Percentiles rank a stretch among this genome's conserved stretches.
Evolutionary conservation across 2,888 invertebrate species (phyloP).

Genomic region (Drosophila macrothrix): DNA sequence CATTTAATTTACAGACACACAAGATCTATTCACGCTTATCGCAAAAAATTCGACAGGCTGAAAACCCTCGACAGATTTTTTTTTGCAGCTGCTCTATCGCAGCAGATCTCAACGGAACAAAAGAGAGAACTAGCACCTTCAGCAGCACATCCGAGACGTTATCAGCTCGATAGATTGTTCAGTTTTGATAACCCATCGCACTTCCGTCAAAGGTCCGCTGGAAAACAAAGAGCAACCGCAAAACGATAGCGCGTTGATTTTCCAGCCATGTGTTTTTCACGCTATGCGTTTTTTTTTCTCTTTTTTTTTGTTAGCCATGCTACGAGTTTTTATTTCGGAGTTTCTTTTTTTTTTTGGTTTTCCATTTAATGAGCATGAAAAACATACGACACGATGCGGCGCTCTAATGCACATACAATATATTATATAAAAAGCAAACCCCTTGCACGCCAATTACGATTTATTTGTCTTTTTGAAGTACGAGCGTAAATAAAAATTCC

Average conservation of each 20-base stretch:
- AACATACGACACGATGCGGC: slow-evolving; percentile 39
- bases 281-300: slow-evolving; percentile 34
- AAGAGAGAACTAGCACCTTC: slow-evolving; percentile 40
- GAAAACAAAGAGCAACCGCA: slow-evolving; percentile 55
- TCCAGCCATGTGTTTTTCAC: slow-evolving; percentile 24
- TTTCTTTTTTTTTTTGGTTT: slow-evolving; percentile 27
- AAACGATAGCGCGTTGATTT: slow-evolving; percentile 48
- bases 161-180: slow-evolving; percentile 49
- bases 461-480: slow-evolving; percentile 76
- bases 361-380: slow-evolving; percentile 64
- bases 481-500: slow-evolving; percentile 62
- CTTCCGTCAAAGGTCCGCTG: slow-evolving; percentile 48
- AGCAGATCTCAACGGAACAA: slow-evolving; percentile 30
- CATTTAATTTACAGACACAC: slow-evolving; percentile 13
- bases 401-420: slow-evolving; percentile 28
- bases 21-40: slow-evolving; percentile 22
- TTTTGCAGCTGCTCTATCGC: slow-evolving; percentile 63
- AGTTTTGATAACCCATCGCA: slow-evolving; percentile 54
- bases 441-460: slow-evolving; percentile 79
- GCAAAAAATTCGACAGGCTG: slow-evolving; percentile 36
- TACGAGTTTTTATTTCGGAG: slow-evolving; percentile 41
- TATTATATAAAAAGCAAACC: slow-evolving; percentile 49
- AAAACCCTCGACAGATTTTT: slow-evolving; percentile 28
- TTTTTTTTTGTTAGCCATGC: slow-evolving; percentile 20
- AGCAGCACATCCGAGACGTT: slow-evolving; percentile 23